These are phyloP conservation scores for Heliconius hermathena DNA, from an alignment of 1,140 invertebrate genomes.

Conservation along the genomic window DNA sequence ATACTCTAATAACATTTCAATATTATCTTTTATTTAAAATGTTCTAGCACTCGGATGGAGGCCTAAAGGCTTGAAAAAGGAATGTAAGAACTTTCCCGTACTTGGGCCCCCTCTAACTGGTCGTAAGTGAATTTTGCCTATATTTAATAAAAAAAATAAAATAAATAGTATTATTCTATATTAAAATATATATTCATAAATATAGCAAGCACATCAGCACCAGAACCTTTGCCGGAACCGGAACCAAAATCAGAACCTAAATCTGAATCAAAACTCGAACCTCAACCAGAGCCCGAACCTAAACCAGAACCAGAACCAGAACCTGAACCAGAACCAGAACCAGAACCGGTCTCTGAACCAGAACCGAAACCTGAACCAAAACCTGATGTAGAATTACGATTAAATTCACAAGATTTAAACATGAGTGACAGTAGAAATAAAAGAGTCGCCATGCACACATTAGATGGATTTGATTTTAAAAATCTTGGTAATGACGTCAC, in stretches of 20 bases:
- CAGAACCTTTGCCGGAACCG: constrained; percentile 56
- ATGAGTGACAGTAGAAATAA: constrained; percentile 76
- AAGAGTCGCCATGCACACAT: constrained; percentile 79
- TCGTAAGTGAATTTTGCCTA: constrained; percentile 44
- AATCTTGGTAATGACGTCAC: constrained; percentile 83
- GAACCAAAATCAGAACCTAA: constrained; percentile 72
- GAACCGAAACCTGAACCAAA: constrained; percentile 67
- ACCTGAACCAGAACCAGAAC: background rate
- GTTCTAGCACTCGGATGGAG: constrained; percentile 66
- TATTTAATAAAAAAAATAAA: background rate
- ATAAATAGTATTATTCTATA: background rate
- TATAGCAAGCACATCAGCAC: constrained; percentile 57
- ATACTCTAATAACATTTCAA: no score
- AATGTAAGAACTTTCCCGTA: constrained; percentile 89
- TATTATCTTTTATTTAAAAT: background rate
- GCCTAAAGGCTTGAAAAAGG: constrained; percentile 86
- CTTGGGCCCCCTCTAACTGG: constrained; percentile 79
- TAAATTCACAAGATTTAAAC: constrained; percentile 36
- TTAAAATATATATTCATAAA: constrained; percentile 12
- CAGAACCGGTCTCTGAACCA: constrained; percentile 22
- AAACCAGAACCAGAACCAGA: constrained; percentile 47
- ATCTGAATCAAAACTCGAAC: constrained; percentile 51
- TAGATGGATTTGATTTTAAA: constrained; percentile 74
- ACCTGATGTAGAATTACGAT: constrained; percentile 55
- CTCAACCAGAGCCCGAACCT: constrained; percentile 68